Base-by-base conservation (phyloP, 2,797 vertebrate genomes). In the Cichlasoma orientale region DNA sequence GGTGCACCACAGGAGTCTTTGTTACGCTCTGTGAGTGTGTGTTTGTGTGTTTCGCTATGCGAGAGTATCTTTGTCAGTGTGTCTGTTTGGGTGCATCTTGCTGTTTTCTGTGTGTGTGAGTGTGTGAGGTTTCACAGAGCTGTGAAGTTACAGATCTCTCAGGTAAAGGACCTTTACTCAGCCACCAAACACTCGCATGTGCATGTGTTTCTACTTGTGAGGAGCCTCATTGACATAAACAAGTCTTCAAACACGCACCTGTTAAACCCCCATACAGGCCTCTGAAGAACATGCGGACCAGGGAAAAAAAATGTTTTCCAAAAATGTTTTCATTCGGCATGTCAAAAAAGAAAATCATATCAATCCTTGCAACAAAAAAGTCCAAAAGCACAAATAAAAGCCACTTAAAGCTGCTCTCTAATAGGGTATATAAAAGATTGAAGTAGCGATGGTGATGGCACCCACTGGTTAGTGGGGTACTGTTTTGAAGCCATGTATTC, bases 1-100 rank as follows among this genome's bases (percentile, higher is more conserved):
- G 76, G 23, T 78, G 75, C 79, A 70, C 79, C 21, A 47, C 80
- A 29, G 73, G 89, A 88, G 70, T 41, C 78, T 89, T 88, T 84
- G 75, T 82, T 84, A 78, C 33, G 2, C 75, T 74, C 44, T 79
- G 36, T 14, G 29, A 58, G 55, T 44, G 68, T 79, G 5, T 66
- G 71, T 75, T 44, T 56, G 25, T 52, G 55, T 74, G 10, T 77
- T 21, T 3, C 4, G 3, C 13, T 41, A 27, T 75, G 33, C 44
- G n/a, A 25, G 47, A 63, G 3, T 4, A 7, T 68, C 44, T 50
- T 50, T 68, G 63, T 3, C 44, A 50, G 25, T 54, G 21, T 56
- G 36, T 70, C 9, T 63, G 77, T 71, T 25, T 33, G 27, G 33
- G 13, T 72, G 71, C 57, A 76, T 73, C 56, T 36, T 74, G 56